Conservation (phyloP, 1,140 invertebrate genomes). For the Ooceraea biroi region DNA sequence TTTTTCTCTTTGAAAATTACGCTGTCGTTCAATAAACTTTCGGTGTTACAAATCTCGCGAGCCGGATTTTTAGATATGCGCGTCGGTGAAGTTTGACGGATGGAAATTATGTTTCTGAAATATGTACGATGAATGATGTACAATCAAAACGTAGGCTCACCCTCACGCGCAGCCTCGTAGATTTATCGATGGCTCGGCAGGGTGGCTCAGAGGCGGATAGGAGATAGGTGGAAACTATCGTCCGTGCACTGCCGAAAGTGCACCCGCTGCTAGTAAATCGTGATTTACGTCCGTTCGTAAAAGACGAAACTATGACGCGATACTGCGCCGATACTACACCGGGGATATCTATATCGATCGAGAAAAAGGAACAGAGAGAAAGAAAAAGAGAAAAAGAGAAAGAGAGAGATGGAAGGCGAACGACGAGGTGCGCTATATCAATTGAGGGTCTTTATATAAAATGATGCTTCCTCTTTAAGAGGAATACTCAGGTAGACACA, state of each 20-base stretch:
- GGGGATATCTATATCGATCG: conserved; percentile 71
- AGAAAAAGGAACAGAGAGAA: no score
- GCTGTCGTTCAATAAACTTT: neutral
- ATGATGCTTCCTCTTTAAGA: conserved; percentile 24
- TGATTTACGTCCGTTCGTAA: conserved; percentile 78
- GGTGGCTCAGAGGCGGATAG: neutral
- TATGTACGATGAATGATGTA: neutral
- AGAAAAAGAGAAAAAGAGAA: no score
- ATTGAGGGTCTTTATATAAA: conserved; percentile 23
- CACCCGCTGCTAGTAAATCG: conserved; percentile 72
- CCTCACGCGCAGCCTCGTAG: neutral
- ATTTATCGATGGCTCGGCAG: conserved; percentile 51
- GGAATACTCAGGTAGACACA: neutral
- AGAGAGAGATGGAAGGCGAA: neutral
- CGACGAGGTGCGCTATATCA: conserved; percentile 20
- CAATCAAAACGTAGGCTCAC: conserved; percentile 23
- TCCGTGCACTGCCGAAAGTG: conserved; percentile 55
- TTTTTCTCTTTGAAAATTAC: neutral
- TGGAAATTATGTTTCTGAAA: conserved; percentile 2
- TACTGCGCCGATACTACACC: conserved; percentile 61
- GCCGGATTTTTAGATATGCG: neutral
- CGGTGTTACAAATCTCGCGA: neutral
- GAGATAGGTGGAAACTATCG: conserved; percentile 26
- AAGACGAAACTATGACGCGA: conserved; percentile 75
- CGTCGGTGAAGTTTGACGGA: neutral